Evolutionary conservation across 2,113 vertebrate genomes (phyloP).

Genomic region (Paramisgurnus dabryanus): DNA sequence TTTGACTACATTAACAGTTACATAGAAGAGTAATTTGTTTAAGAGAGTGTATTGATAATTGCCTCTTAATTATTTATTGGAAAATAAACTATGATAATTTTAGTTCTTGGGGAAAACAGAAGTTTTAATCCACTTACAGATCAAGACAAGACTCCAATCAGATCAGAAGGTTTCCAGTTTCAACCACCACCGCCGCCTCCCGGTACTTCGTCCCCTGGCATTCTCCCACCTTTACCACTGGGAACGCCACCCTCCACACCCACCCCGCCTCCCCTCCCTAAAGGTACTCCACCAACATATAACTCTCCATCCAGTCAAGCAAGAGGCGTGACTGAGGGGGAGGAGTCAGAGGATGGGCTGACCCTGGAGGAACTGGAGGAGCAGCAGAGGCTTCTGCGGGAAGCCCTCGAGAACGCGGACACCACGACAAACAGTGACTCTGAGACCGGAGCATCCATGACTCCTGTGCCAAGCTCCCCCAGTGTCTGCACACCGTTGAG

Average conservation of each 20-base stretch:
- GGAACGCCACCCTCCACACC: conserved; percentile 85
- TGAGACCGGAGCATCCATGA: conserved; percentile 75
- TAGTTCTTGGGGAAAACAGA: not conserved
- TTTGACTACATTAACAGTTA: too few relatives aligned
- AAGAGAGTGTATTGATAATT: too few relatives aligned
- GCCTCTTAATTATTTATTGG: too few relatives aligned
- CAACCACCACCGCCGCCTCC: conserved; percentile 85
- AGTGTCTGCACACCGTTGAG: conserved; percentile 77
- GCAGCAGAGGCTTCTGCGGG: conserved; percentile 91
- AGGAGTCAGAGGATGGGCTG: conserved; percentile 81
- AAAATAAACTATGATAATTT: not conserved
- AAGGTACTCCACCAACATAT: conserved; percentile 74
- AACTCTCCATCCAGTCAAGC: conserved; percentile 66
- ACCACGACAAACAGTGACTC: conserved; percentile 82
- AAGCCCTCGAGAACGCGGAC: conserved; percentile 88
- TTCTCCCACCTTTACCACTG: conserved; percentile 82
- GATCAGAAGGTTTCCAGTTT: conserved; percentile 76
- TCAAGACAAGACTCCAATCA: conserved; percentile 59
- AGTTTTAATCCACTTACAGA: conserved; percentile 41
- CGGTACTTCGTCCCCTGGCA: conserved; percentile 73
- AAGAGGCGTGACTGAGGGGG: conserved; percentile 50
- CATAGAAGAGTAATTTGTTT: too few relatives aligned
- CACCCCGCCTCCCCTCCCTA: conserved; percentile 80
- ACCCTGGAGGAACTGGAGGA: conserved; percentile 95
- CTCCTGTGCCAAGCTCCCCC: conserved; percentile 79